phyloP scores from a whole-genome alignment of 2,113 vertebrate species.

The Aramus guarauna region DNA sequence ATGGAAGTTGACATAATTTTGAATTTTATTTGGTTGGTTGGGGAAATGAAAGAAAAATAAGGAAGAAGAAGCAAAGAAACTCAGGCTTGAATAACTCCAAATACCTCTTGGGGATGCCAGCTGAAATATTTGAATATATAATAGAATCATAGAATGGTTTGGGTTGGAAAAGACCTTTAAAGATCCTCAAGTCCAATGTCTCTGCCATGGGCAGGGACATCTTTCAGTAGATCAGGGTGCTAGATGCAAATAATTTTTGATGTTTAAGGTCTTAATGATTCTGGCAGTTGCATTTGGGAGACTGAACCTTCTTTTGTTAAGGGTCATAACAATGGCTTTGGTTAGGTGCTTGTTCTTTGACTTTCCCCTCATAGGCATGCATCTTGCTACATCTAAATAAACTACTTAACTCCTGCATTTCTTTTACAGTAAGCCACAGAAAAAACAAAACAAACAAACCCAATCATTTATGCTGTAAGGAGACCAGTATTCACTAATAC shows the following conservation, averaged over 20 bases:
- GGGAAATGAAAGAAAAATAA: not conserved
- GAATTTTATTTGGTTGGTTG: not conserved
- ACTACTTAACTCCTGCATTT: not conserved
- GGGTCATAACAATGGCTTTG: not conserved
- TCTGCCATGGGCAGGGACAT: not conserved
- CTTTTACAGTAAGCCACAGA: not conserved
- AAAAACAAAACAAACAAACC: not conserved
- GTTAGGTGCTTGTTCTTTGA: not conserved
- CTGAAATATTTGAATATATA: not conserved
- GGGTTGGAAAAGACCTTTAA: not conserved
- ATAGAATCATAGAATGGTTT: not conserved
- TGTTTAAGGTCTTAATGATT: not conserved
- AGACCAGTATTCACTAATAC: not conserved
- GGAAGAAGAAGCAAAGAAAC: not conserved
- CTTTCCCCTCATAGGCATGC: not conserved
- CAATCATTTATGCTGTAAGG: not conserved
- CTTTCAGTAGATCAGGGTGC: not conserved
- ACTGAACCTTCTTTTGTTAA: not conserved
- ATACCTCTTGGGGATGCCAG: not conserved
- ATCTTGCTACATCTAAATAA: not conserved
- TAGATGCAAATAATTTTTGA: not conserved
- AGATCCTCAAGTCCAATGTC: not conserved
- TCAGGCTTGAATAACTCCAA: not conserved
- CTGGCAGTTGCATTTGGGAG: not conserved
- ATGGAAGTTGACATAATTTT: not conserved